phyloP scores from a whole-genome alignment of 2,888 invertebrate genomes.

The Temnothorax unifasciatus region DNA sequence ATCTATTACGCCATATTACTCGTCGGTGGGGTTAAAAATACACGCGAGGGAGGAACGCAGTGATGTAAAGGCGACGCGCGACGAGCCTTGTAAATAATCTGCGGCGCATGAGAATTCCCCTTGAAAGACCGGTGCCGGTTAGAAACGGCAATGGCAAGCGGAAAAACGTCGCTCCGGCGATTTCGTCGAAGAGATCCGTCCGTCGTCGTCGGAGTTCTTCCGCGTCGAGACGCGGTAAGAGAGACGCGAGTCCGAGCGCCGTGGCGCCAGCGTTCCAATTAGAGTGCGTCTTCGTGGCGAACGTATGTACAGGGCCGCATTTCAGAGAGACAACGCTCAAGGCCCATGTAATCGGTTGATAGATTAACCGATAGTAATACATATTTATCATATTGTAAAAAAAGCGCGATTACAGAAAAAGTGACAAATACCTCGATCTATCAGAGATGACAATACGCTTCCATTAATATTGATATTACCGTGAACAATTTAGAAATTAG shows the following conservation, averaged over 20 bases:
- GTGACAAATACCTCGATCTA: neutral
- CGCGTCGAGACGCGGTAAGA: conserved; percentile 46
- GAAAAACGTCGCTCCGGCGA: conserved; percentile 42
- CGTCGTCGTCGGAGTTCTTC: conserved; percentile 47
- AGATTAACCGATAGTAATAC: neutral
- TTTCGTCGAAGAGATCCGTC: conserved; percentile 58
- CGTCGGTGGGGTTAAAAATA: conserved; percentile 43
- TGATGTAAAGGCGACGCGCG: conserved; percentile 27
- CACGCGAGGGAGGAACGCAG: conserved; percentile 26
- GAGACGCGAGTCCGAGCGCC: conserved; percentile 41
- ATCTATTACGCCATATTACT: conserved; percentile 57
- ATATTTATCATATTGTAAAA: neutral
- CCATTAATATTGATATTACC: neutral
- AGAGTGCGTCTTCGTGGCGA: conserved; percentile 45
- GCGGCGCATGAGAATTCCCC: conserved; percentile 13
- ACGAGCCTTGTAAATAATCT: conserved; percentile 46
- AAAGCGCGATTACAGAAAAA: neutral
- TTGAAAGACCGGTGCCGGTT: conserved; percentile 43
- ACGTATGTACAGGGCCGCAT: conserved; percentile 38
- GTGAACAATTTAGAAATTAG: neutral
- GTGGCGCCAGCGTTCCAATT: conserved; percentile 60
- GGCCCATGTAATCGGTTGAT: neutral
- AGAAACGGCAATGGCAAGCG: conserved; percentile 4
- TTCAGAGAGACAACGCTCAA: conserved; percentile 11
- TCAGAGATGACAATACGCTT: neutral